Conservation (phyloP, 2,797 vertebrate species). For the Myotis daubentonii region DNA sequence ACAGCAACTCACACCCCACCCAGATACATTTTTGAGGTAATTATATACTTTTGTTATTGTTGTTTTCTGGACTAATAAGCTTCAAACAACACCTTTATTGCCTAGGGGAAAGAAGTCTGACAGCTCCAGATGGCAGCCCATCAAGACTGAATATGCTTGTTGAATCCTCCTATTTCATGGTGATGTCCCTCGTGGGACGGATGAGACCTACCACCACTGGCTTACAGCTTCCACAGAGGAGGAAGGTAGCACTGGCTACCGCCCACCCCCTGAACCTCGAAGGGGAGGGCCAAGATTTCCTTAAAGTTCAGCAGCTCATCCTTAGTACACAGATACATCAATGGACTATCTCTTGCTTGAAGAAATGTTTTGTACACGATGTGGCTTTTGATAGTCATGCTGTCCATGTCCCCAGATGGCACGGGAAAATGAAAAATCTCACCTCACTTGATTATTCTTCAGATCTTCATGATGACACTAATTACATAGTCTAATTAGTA, state of each 20-base stretch:
- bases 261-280: not conserved
- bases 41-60: slow-evolving; percentile 39
- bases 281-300: not conserved
- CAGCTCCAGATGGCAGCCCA: slow-evolving; percentile 68
- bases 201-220: not conserved
- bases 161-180: not conserved
- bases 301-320: not conserved
- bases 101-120: slow-evolving; percentile 50
- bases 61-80: slow-evolving; percentile 67
- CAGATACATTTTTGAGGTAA: slow-evolving; percentile 67
- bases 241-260: not conserved
- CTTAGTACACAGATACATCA: not conserved
- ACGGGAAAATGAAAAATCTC: slow-evolving; percentile 75
- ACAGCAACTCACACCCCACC: slow-evolving; percentile 44
- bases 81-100: slow-evolving; percentile 57
- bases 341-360: not conserved
- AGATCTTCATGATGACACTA: slow-evolving; percentile 60
- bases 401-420: slow-evolving; percentile 55
- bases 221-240: not conserved
- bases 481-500: slow-evolving; percentile 73
- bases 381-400: not conserved
- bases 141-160: not conserved
- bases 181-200: not conserved
- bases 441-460: slow-evolving; percentile 71
- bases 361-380: slow-evolving; percentile 19